These are phyloP conservation scores for Caenorhabditis drosophilae DNA, from an alignment of 2,888 invertebrate species.

Conservation along the genomic window DNA sequence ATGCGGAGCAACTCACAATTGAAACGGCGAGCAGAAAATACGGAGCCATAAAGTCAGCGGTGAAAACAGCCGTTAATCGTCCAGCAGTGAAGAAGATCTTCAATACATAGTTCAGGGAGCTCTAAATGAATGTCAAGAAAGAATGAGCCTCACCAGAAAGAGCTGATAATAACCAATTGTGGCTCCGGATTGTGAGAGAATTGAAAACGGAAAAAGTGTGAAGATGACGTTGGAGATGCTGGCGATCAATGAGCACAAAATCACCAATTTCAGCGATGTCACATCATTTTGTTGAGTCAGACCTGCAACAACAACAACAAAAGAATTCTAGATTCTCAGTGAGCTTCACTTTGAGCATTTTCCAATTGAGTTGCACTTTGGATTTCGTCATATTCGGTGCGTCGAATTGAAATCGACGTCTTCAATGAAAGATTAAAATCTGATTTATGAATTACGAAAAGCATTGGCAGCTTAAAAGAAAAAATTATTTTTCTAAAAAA, in stretches of 20 bases:
- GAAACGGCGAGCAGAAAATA: constrained; percentile 42
- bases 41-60: constrained; percentile 44
- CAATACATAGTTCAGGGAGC: background rate
- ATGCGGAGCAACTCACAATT: constrained; percentile 39
- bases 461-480: too few species aligned
- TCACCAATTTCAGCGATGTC: constrained; percentile 37
- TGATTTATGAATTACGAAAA: constrained; percentile 5
- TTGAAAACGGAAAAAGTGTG: constrained; percentile 43
- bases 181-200: constrained; percentile 41
- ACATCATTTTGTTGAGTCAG: constrained; percentile 35
- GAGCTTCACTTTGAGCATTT: constrained; percentile 15
- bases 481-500: too few species aligned
- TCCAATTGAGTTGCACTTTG: constrained; percentile 13
- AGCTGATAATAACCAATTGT: constrained; percentile 43
- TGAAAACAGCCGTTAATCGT: constrained; percentile 22
- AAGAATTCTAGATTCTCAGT: background rate
- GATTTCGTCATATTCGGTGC: constrained; percentile 30
- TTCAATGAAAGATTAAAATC: constrained; percentile 22
- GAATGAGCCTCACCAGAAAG: constrained; percentile 20
- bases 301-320: constrained; percentile 4
- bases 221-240: constrained; percentile 37
- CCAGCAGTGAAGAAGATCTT: constrained; percentile 41
- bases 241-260: constrained; percentile 41
- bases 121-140: background rate
- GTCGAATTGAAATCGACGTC: constrained; percentile 30